Evolutionary conservation across 2,888 invertebrate genomes (phyloP), one percentile per base, ranked within the genome.

Genomic region (Lepeophtheirus nordmannii): DNA sequence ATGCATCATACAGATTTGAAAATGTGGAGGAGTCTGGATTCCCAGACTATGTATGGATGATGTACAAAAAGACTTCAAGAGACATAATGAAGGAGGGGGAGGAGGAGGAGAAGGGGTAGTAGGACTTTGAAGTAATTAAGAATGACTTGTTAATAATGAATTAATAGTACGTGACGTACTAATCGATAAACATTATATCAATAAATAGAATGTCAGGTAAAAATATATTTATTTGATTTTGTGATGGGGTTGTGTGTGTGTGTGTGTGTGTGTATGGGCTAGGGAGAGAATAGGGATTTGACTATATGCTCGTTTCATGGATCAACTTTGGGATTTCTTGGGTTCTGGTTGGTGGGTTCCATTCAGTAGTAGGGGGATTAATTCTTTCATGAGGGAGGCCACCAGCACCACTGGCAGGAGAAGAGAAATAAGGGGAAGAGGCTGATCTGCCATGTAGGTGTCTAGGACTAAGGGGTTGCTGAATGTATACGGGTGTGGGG

Each of bases 301-400:
- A 22, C 41, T 82, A 84, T 74, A 84, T 84, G 78, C 83, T 83
- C 73, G 83, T 84, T 75, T 84, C 84, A 78, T 84, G 83, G 76
- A 83, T 82, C 76, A 82, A 64, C 60, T 69, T 68, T 30, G 69
- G 70, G 64, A 70, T 80, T 76, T 71, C 69, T 81, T 82, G 71
- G 81, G 80, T 76, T 81, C 76, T 74, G 82, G 81, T 73, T 30
- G 2, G 30, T 30, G 30, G 30, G 30, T 5, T 30, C 30, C 30
- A 30, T 30, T 30, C 30, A 30, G 3, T 30, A 30, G 30, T 5
- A 5, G 30, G 30, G 30, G 30, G 30, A 7, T 30, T 30, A 5
- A 22, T 58, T 58, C 58, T 22, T 20, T 62, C 39, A 30, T 30
- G 30, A 30, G 22, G 10, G 38, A 12, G 17, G 60, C 9, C n/a